Base-by-base conservation (phyloP, 2,113 vertebrate species). In the Chroicocephalus ridibundus region DNA sequence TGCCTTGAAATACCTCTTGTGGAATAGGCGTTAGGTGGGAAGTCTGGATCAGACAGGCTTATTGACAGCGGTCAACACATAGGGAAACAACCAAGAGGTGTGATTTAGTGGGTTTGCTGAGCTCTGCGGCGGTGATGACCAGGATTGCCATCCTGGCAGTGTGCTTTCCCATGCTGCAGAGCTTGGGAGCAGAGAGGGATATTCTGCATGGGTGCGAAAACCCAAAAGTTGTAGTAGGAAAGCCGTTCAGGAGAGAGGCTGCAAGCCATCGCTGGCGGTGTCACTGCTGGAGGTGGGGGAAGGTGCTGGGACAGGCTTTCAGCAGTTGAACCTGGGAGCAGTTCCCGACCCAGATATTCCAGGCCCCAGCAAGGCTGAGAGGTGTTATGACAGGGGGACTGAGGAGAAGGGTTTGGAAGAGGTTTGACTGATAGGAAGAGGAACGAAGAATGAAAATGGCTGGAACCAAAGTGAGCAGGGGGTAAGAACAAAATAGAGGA, bases 281-380 rank as follows among this genome's bases (percentile, higher is more conserved):
- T 46, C 0, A 0, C 69, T 5, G 3, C 34, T 75, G 61, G 46
- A 44, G 19, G 6, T 49, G 27, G 15, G 51, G 25, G 58, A 79
- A 60, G 29, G 49, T 31, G 79, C 17, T 6, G 6, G n/a, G 22
- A 10, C 40, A 42, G 22, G 27, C 42, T 85, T 18, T 40, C 27
- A 40, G 21, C 4, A 1, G 26, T 42, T 58, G 64, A 52, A 46
- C 54, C 31, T 27, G 32, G 27, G 52, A 76, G 66, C n/a, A 71
- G 38, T 42, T 79, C 27, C 78, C 82, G 42, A 11, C 18, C 11
- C 13, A 18, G 3, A 5, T 74, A 27, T 62, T 21, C n/a, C 34
- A 66, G 38, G 4, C 17, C 20, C 11, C 0, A 0, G 16, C 0
- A 6, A 49, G 27, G 57, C 38, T 72, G 82, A 57, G 40, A 38